phyloP scores from a whole-genome alignment of 2,797 vertebrate species.

The Macrochelys suwanniensis region DNA sequence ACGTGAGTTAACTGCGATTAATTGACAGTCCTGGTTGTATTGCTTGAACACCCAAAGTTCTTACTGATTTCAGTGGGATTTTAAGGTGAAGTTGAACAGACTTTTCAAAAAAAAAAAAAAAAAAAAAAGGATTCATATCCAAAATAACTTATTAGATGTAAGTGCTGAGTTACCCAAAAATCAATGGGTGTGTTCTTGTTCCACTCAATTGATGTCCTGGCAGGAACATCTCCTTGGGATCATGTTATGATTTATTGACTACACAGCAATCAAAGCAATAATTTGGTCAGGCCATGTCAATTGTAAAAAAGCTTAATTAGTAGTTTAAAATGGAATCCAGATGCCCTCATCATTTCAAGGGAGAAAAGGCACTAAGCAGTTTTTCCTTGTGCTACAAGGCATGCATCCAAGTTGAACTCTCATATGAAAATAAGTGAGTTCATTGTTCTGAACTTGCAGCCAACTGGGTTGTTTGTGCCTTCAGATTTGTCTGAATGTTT shows the following conservation, averaged over 20 bases:
- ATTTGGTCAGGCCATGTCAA: constrained; percentile 75
- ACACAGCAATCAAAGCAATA: constrained; percentile 64
- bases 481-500: constrained; percentile 68
- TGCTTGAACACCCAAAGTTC: neutral
- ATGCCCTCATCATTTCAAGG: constrained; percentile 61
- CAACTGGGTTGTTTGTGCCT: constrained; percentile 70
- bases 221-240: constrained; percentile 51
- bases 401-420: constrained; percentile 53
- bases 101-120: neutral
- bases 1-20: too few species aligned
- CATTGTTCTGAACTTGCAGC: constrained; percentile 75
- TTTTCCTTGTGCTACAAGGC: constrained; percentile 66
- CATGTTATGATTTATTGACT: constrained; percentile 61
- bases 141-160: neutral
- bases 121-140: neutral
- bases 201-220: neutral
- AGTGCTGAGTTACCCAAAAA: neutral
- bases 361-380: constrained; percentile 54
- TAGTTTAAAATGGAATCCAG: constrained; percentile 67
- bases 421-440: constrained; percentile 80
- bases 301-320: constrained; percentile 59
- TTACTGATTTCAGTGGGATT: neutral
- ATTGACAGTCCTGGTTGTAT: neutral
- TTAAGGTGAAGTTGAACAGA: neutral
- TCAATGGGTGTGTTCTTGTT: neutral